These are phyloP conservation scores for Rafetus swinhoei DNA, from an alignment of 2,113 vertebrate species.

Conservation along the genomic window DNA sequence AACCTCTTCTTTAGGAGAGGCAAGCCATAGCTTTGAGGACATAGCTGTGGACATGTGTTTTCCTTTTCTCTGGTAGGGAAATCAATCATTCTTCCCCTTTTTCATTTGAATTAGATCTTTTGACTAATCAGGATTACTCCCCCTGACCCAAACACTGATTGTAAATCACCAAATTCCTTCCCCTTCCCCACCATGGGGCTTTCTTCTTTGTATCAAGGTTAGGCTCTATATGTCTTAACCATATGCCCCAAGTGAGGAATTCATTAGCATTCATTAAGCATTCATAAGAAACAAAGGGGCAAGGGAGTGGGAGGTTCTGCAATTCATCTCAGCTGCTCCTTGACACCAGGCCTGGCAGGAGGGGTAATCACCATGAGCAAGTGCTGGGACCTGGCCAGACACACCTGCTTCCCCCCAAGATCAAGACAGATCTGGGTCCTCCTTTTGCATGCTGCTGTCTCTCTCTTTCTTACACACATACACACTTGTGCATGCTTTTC, in stretches of 20 bases:
- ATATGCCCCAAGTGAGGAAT: constrained; percentile 69
- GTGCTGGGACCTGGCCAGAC: not conserved
- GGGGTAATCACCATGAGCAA: not conserved
- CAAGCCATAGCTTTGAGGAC: not conserved
- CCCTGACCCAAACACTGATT: not conserved
- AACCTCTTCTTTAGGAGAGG: not conserved
- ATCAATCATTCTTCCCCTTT: not conserved
- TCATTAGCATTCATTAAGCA: constrained; percentile 89
- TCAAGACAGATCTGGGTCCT: not conserved
- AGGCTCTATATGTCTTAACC: constrained; percentile 73
- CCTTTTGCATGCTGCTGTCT: not conserved
- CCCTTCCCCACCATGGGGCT: constrained; percentile 44
- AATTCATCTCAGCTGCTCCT: constrained; percentile 75
- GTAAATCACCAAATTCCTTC: not conserved
- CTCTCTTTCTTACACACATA: not conserved
- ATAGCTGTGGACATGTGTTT: not conserved
- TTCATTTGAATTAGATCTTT: not conserved
- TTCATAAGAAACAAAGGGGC: constrained; percentile 71
- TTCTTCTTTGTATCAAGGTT: constrained; percentile 54
- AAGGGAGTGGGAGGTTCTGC: constrained; percentile 65
- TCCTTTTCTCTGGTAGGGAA: not conserved
- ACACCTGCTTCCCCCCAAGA: constrained; percentile 23
- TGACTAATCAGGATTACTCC: constrained; percentile 19
- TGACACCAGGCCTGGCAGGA: constrained; percentile 47
- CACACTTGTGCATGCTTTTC: not conserved